These are phyloP conservation scores for Dasysyrphus albostriatus DNA, from an alignment of 2,888 invertebrate species.

Conservation along the genomic window DNA sequence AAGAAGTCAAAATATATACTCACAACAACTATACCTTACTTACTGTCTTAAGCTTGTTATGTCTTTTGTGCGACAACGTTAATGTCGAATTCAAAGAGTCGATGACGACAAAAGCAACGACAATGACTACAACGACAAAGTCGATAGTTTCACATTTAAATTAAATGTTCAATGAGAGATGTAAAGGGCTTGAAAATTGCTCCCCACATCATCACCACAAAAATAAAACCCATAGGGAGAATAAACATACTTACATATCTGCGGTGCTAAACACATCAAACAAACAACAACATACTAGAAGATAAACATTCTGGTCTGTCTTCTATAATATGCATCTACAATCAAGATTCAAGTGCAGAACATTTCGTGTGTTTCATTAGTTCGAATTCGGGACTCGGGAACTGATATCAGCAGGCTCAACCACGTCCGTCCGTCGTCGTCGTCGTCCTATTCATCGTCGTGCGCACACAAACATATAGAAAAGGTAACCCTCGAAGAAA, in stretches of 20 bases:
- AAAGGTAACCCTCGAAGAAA: slow-evolving; percentile 38
- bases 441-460: slow-evolving; percentile 9
- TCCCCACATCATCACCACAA: slow-evolving; percentile 3
- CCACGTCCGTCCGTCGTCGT: slow-evolving; percentile 8
- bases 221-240: slow-evolving; percentile 2
- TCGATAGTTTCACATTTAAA: slow-evolving; percentile 67
- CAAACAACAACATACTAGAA: slow-evolving; percentile 63
- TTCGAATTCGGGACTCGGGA: slow-evolving; percentile 56
- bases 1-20: slow-evolving; percentile 47
- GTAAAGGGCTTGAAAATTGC: slow-evolving; percentile 26
- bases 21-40: background rate
- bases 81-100: background rate
- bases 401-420: slow-evolving; percentile 12
- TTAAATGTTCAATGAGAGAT: slow-evolving; percentile 55
- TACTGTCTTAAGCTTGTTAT: slow-evolving; percentile 29
- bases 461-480: slow-evolving; percentile 9
- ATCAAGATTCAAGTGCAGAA: slow-evolving; percentile 68
- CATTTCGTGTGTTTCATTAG: slow-evolving; percentile 75
- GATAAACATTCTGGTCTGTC: slow-evolving; percentile 66
- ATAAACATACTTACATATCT: background rate
- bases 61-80: slow-evolving; percentile 30
- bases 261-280: slow-evolving; percentile 72
- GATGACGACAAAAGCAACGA: background rate
- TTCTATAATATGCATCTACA: slow-evolving; percentile 44
- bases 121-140: background rate